Percentiles rank a stretch among this genome's conserved stretches.
These are phyloP conservation scores for Pelosia muscerda DNA, from an alignment of 2,888 invertebrate species.

Conservation along the genomic window DNA sequence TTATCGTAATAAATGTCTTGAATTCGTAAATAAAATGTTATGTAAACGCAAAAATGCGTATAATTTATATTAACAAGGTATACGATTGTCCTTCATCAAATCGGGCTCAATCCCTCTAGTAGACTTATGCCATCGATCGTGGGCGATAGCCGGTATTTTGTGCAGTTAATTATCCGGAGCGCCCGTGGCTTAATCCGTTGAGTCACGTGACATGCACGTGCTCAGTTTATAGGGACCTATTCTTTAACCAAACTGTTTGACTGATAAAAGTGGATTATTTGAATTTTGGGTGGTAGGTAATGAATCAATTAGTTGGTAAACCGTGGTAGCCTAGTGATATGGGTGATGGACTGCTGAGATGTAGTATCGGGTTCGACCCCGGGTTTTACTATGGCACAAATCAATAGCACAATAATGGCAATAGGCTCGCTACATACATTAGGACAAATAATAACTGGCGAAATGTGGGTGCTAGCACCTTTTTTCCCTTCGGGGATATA, in stretches of 20 bases:
- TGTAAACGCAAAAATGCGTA: constrained; percentile 1
- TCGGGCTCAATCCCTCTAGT: constrained; percentile 52
- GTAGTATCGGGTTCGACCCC: no score
- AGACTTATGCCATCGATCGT: constrained; percentile 70
- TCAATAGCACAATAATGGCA: no score
- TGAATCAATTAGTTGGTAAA: constrained; percentile 44
- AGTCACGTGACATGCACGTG: constrained; percentile 85
- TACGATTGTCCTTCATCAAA: constrained; percentile 58
- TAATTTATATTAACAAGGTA: constrained; percentile 42
- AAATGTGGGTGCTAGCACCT: no score
- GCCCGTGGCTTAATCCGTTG: constrained; percentile 78
- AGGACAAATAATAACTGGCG: no score
- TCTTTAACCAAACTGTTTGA: constrained; percentile 58
- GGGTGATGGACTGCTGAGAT: no score
- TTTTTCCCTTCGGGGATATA: no score
- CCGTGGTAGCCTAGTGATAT: no score
- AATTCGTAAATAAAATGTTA: not conserved
- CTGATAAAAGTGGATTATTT: constrained; percentile 34
- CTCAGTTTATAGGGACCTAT: constrained; percentile 63
- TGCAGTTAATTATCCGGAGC: constrained; percentile 84
- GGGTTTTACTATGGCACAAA: no score
- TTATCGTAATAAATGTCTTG: no score
- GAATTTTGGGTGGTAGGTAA: constrained; percentile 47
- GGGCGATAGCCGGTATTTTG: constrained; percentile 77
- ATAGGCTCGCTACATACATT: no score